Conservation (phyloP, 2,113 vertebrate genomes). For the Mirza zaza region DNA sequence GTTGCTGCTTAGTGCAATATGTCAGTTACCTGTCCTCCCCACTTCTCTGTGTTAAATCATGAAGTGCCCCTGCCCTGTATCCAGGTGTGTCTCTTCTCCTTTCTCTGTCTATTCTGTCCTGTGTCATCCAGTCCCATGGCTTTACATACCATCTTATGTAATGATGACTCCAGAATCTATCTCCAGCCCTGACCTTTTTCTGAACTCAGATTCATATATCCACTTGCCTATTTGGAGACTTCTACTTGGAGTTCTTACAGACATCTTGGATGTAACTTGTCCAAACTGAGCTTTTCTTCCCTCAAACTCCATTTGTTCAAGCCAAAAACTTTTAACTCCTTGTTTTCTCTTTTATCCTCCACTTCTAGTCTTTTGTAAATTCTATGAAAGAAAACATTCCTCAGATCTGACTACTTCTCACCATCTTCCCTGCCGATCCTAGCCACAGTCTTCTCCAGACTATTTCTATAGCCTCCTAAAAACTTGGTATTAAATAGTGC, state of each 20-base stretch:
- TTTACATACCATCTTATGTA: background rate
- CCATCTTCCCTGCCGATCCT: background rate
- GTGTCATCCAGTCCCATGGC: background rate
- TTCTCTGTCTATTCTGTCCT: background rate
- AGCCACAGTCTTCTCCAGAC: background rate
- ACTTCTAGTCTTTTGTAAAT: background rate
- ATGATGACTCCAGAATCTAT: background rate
- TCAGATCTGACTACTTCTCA: background rate
- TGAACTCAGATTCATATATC: background rate
- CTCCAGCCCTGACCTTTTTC: background rate
- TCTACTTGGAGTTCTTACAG: background rate
- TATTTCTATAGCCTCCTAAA: background rate
- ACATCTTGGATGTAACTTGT: background rate
- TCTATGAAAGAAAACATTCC: background rate
- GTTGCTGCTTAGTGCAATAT: accelerated
- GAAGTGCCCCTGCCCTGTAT: too few relatives aligned
- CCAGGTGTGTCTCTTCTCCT: background rate
- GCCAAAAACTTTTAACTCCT: background rate
- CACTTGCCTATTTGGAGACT: background rate
- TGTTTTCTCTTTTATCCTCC: background rate
- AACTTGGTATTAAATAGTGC: background rate
- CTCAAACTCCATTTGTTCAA: background rate
- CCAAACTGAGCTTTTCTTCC: background rate
- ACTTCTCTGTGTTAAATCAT: background rate
- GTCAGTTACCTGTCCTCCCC: background rate